Conservation (phyloP, 2,888 invertebrate genomes). For the Scaptomyza tumidula region DNA sequence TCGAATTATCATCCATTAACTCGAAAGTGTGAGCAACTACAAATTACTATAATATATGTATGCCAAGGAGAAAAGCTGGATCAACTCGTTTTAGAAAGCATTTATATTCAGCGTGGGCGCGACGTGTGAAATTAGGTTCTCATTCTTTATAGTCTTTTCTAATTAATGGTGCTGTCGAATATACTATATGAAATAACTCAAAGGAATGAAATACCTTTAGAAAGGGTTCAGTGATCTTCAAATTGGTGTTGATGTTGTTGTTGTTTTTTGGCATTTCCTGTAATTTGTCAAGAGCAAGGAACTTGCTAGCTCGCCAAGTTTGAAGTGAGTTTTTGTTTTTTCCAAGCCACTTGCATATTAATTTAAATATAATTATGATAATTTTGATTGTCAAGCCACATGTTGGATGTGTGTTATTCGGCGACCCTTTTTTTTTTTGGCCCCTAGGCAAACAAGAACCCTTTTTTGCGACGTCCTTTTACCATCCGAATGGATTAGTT, state of each 20-base stretch:
- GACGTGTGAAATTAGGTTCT: conserved; percentile 41
- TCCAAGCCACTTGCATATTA: conserved; percentile 66
- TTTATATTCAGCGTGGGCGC: conserved; percentile 29
- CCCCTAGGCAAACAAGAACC: conserved; percentile 61
- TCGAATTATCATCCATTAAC: not conserved
- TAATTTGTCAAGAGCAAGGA: conserved; percentile 71
- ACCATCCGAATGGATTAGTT: conserved; percentile 74
- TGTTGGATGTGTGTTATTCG: conserved; percentile 42
- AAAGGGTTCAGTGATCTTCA: conserved; percentile 30
- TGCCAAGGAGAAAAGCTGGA: not conserved
- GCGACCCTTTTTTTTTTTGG: conserved; percentile 6
- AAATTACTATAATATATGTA: not conserved
- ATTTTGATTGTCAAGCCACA: conserved; percentile 78
- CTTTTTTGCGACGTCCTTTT: conserved; percentile 34
- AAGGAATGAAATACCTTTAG: conserved; percentile 9
- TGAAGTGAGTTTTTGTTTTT: conserved; percentile 4
- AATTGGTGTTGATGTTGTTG: conserved; percentile 21
- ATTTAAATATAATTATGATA: conserved; percentile 79
- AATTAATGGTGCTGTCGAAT: conserved; percentile 46
- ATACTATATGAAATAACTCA: conserved; percentile 16
- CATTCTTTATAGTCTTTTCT: conserved; percentile 14
- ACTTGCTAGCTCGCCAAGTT: conserved; percentile 52
- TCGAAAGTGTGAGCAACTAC: not conserved
- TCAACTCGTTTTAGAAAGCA: conserved; percentile 3
- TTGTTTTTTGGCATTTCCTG: conserved; percentile 68